Percentiles rank a stretch among this genome's conserved stretches.
Conservation (phyloP, 37 sponge, comb jelly and placozoan genomes). For the Spongilla lacustris region DNA sequence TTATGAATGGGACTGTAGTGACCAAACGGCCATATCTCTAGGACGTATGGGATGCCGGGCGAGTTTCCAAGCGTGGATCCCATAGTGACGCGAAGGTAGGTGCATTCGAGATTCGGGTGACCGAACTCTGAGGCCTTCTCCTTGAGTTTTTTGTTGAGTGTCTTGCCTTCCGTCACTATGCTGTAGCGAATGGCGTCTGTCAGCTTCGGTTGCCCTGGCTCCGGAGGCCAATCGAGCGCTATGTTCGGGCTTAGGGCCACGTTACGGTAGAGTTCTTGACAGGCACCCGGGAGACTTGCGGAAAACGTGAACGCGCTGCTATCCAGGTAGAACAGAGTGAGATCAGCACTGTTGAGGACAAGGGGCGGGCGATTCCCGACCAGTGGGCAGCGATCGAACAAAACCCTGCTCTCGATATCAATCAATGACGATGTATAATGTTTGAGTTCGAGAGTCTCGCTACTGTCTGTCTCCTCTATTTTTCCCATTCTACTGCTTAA, state of each 20-base stretch:
- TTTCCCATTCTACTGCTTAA: background rate
- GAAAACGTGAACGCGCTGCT: constrained; percentile 47
- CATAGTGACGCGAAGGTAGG: constrained; percentile 66
- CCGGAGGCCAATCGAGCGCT: constrained; percentile 53
- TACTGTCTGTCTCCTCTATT: background rate
- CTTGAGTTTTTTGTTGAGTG: constrained; percentile 42
- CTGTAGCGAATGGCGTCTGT: constrained; percentile 76
- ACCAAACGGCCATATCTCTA: constrained; percentile 67
- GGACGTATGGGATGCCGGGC: constrained; percentile 76
- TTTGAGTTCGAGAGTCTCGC: background rate
- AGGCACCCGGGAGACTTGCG: constrained; percentile 63
- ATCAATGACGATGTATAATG: too few relatives aligned
- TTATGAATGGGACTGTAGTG: constrained; percentile 68
- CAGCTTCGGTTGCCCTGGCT: constrained; percentile 2
- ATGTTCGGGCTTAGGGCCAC: constrained; percentile 32
- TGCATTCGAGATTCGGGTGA: background rate
- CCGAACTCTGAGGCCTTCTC: constrained; percentile 40
- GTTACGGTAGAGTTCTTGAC: constrained; percentile 61
- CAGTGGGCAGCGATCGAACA: constrained; percentile 33
- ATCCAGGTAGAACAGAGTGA: constrained; percentile 53
- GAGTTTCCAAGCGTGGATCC: constrained; percentile 47
- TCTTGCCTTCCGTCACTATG: constrained; percentile 6
- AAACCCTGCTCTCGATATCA: constrained; percentile 47
- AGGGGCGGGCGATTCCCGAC: constrained; percentile 47
- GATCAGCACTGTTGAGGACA: constrained; percentile 52